Conservation (phyloP, 2,113 vertebrate species). For the Lepus timidus region DNA sequence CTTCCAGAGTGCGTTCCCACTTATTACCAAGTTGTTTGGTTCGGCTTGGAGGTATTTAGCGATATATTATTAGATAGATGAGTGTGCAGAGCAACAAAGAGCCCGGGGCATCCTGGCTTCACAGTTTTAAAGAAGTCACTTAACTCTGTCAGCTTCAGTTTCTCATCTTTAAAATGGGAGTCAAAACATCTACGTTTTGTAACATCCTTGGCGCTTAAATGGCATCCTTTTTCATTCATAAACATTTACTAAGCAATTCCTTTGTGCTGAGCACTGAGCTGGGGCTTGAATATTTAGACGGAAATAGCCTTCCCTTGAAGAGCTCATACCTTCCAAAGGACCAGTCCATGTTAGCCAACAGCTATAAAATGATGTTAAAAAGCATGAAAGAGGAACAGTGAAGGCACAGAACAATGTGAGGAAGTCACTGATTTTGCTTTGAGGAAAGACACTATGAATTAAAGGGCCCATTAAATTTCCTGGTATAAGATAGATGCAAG, state of each 20-base stretch:
- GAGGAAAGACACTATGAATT: neutral
- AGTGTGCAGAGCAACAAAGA: neutral
- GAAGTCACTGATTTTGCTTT: neutral
- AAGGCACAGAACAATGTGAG: neutral
- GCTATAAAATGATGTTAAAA: constrained; percentile 9
- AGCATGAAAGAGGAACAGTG: neutral
- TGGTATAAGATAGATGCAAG: neutral
- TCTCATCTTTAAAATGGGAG: constrained; percentile 64
- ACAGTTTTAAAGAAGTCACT: neutral
- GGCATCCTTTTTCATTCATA: neutral
- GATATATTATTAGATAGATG: constrained; percentile 20
- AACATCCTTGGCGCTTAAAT: neutral
- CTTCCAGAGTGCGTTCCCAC: constrained; percentile 65
- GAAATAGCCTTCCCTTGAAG: neutral
- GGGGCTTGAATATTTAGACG: neutral
- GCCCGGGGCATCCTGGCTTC: neutral
- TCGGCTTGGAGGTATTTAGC: constrained; percentile 54
- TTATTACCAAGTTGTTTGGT: constrained; percentile 54
- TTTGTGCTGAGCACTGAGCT: neutral
- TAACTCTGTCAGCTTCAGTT: neutral
- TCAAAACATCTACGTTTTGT: neutral
- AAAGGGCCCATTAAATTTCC: neutral
- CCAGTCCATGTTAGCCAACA: neutral
- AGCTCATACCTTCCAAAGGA: neutral
- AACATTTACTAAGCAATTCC: neutral